Conservation (phyloP, 2,888 invertebrate species). For the Torymus texanus region DNA sequence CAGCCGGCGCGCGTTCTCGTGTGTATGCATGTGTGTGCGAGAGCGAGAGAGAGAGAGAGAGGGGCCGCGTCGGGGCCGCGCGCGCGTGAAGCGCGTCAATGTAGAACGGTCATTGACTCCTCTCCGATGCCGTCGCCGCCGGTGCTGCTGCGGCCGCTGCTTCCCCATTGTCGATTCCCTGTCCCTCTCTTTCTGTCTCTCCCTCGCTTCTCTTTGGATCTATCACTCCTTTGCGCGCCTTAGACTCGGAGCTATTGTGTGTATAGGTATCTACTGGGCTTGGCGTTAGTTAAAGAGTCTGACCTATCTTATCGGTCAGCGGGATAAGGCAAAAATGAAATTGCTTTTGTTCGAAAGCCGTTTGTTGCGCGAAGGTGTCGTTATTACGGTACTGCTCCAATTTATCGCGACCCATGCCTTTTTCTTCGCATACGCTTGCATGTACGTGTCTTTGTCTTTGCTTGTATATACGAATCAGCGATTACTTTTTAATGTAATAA, state of each 20-base stretch:
- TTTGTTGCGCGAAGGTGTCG: not conserved
- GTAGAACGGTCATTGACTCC: slow-evolving; percentile 75
- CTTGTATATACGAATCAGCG: too few species aligned
- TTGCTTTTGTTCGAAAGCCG: slow-evolving; percentile 10
- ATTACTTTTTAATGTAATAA: too few species aligned
- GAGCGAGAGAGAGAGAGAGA: not conserved
- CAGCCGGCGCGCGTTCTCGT: slow-evolving; percentile 57
- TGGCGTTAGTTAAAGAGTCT: too few species aligned
- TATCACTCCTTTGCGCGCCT: slow-evolving; percentile 44
- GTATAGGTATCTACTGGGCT: too few species aligned
- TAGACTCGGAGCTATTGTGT: not conserved
- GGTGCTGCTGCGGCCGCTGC: not conserved
- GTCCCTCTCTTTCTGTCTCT: not conserved
- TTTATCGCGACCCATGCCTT: too few species aligned
- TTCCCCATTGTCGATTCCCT: slow-evolving; percentile 34
- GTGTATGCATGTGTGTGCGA: not conserved
- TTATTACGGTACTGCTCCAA: slow-evolving; percentile 32
- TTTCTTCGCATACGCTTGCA: too few species aligned
- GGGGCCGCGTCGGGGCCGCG: slow-evolving; percentile 17
- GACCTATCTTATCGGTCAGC: not conserved
- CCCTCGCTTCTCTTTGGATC: slow-evolving; percentile 50
- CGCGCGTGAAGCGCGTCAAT: slow-evolving; percentile 73
- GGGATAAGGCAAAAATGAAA: slow-evolving; percentile 19
- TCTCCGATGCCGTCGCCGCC: slow-evolving; percentile 38
- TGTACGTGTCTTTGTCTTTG: too few species aligned